Evolutionary conservation across 2,797 vertebrate species (phyloP).

Genomic region (Hemibagrus guttatus): DNA sequence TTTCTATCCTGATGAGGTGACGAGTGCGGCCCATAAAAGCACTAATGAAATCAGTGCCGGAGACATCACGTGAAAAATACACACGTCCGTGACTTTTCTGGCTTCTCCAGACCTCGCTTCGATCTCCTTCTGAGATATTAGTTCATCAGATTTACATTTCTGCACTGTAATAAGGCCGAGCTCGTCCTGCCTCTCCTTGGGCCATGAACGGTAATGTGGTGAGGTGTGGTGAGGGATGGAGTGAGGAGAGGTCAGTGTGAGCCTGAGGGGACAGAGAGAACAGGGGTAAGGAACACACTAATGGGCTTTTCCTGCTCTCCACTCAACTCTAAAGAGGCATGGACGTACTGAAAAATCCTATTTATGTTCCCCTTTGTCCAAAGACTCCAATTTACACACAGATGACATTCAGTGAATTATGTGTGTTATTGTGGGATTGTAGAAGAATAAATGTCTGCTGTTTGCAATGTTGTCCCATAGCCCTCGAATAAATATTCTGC

Average conservation of each 20-base stretch:
- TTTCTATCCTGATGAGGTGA: conserved; percentile 27
- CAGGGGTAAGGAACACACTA: conserved; percentile 74
- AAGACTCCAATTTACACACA: conserved; percentile 46
- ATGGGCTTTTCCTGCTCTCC: conserved; percentile 66
- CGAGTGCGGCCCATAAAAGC: conserved; percentile 11
- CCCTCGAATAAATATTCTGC: conserved; percentile 8
- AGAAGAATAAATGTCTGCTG: background rate
- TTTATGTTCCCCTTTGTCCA: conserved; percentile 63
- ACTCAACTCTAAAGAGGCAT: conserved; percentile 51
- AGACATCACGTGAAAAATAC: background rate
- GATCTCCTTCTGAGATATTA: background rate
- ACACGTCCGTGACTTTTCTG: background rate
- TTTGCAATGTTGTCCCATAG: background rate
- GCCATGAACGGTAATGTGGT: conserved; percentile 58
- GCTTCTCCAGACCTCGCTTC: background rate
- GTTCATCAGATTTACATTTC: conserved; percentile 38
- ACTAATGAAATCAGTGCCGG: conserved; percentile 28
- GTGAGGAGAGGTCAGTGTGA: conserved; percentile 74
- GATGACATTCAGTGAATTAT: conserved; percentile 39
- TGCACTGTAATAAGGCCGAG: conserved; percentile 50
- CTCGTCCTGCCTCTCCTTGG: conserved; percentile 51
- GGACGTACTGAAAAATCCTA: conserved; percentile 65
- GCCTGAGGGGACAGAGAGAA: conserved; percentile 73
- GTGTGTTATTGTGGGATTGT: conserved; percentile 32
- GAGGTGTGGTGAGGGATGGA: conserved; percentile 44